Evolutionary conservation across 2,113 vertebrate species (phyloP).

Genomic region (Cyprinodon brontotheroides): DNA sequence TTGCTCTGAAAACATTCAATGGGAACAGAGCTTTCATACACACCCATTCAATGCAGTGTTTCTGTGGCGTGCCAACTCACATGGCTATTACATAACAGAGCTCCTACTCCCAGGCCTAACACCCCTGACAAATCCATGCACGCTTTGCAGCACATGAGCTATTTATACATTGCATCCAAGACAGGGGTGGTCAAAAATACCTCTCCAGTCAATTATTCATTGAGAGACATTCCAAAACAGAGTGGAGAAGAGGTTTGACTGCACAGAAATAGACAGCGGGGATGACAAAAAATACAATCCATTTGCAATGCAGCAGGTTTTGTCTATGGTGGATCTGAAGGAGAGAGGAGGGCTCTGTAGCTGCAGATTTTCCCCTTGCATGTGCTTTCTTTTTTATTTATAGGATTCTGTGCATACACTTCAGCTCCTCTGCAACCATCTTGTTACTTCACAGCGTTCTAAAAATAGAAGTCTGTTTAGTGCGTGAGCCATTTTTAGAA

Average conservation of each 20-base stretch:
- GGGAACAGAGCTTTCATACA: constrained; percentile 59
- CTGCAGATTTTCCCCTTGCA: constrained; percentile 36
- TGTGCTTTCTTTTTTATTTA: constrained; percentile 66
- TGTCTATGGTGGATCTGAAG: constrained; percentile 30
- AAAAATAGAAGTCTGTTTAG: constrained; percentile 75
- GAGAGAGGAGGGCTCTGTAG: constrained; percentile 11
- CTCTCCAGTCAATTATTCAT: constrained; percentile 75
- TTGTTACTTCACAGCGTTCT: constrained; percentile 75
- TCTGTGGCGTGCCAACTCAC: constrained; percentile 74
- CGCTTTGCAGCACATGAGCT: constrained; percentile 78
- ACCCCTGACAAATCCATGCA: constrained; percentile 72
- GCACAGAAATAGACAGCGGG: constrained; percentile 57
- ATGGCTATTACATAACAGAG: constrained; percentile 81
- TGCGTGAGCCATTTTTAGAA: constrained; percentile 68
- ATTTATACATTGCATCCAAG: constrained; percentile 75
- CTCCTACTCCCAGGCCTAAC: constrained; percentile 65
- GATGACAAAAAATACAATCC: constrained; percentile 53
- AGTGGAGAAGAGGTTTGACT: constrained; percentile 31
- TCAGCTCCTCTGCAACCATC: constrained; percentile 72
- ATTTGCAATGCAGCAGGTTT: constrained; percentile 44
- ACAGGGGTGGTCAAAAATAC: constrained; percentile 69
- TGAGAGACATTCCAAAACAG: constrained; percentile 73
- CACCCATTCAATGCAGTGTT: constrained; percentile 70
- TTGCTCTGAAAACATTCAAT: constrained; percentile 66
- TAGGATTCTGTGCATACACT: constrained; percentile 61